These are phyloP conservation scores for Ophiothrix spiculata DNA, from an alignment of 35 echinoderm and acorn worm genomes.

Conservation along the genomic window DNA sequence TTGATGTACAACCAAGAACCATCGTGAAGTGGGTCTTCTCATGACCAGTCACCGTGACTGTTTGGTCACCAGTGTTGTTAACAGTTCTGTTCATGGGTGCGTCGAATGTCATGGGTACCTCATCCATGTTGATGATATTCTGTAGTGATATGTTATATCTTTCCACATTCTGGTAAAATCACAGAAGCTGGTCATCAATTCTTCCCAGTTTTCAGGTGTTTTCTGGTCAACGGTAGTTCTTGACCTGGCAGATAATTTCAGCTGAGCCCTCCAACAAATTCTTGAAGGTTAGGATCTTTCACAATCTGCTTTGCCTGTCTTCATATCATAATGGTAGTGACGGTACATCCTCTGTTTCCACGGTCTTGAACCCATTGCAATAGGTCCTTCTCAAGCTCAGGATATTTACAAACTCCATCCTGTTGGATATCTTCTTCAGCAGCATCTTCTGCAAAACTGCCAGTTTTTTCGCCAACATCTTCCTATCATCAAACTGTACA, in stretches of 20 bases:
- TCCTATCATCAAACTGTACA: too few relatives aligned
- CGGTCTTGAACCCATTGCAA: too few relatives aligned
- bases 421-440: too few relatives aligned
- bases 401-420: too few relatives aligned
- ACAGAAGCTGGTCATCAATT: background rate
- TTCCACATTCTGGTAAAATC: background rate
- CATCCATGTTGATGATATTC: background rate
- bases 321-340: background rate
- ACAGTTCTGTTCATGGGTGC: background rate
- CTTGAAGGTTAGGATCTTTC: background rate
- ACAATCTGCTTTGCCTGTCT: constrained; percentile 20
- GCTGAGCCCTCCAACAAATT: background rate
- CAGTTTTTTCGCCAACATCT: too few relatives aligned
- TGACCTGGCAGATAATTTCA: background rate
- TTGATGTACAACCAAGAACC: constrained; percentile 2
- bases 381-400: too few relatives aligned
- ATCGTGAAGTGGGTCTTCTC: constrained; percentile 18
- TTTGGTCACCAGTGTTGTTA: background rate
- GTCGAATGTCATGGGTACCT: background rate
- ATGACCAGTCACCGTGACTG: background rate
- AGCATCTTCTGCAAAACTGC: too few relatives aligned
- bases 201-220: background rate
- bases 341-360: too few relatives aligned
- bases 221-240: background rate
- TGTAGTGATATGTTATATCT: background rate